Conservation (phyloP, 2,888 invertebrate genomes). For the Chrysolina oricalcia region DNA sequence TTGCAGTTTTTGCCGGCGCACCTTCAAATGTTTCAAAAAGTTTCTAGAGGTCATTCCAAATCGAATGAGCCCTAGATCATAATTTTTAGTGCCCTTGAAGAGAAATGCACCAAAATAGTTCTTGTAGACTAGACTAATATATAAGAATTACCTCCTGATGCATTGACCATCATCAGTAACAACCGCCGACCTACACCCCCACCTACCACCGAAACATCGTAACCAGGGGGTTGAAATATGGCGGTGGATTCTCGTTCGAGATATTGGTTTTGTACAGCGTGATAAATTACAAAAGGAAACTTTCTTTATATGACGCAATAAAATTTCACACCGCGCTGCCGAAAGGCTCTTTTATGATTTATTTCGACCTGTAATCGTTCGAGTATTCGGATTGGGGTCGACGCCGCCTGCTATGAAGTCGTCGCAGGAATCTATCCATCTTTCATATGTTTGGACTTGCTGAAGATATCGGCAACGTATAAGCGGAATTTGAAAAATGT, state of each 20-base stretch:
- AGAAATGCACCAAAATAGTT: too few relatives aligned
- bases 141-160: too few relatives aligned
- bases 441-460: not conserved
- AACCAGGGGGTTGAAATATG: slow-evolving; percentile 55
- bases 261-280: slow-evolving; percentile 55
- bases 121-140: too few relatives aligned
- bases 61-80: too few relatives aligned
- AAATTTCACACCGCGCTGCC: slow-evolving; percentile 61
- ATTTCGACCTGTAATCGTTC: slow-evolving; percentile 27
- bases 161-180: too few relatives aligned
- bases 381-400: slow-evolving; percentile 17
- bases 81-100: too few relatives aligned
- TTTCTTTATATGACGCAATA: slow-evolving; percentile 63
- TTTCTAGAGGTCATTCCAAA: too few relatives aligned
- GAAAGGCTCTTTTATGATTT: slow-evolving; percentile 39
- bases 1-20: too few relatives aligned
- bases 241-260: slow-evolving; percentile 50
- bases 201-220: not conserved
- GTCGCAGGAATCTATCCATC: slow-evolving; percentile 5
- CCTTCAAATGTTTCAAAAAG: too few relatives aligned
- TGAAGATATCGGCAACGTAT: not conserved
- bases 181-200: not conserved
- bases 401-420: slow-evolving; percentile 15
- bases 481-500: not conserved
- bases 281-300: slow-evolving; percentile 54